Evolutionary conservation across 2,113 vertebrate genomes (phyloP), one percentile per base, ranked within the genome.

Genomic region (Xenopus borealis): DNA sequence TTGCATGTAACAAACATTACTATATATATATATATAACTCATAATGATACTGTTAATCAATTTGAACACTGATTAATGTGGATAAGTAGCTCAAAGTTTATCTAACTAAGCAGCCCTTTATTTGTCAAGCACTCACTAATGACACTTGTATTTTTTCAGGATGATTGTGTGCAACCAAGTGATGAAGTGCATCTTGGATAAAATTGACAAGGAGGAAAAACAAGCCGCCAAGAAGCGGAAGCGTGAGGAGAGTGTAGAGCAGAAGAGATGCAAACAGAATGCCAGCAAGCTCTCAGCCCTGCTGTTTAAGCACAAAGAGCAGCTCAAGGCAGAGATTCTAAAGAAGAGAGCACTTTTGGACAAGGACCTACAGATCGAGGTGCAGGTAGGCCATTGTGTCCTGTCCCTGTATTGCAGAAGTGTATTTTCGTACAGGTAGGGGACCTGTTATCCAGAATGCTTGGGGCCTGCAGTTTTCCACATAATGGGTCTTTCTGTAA

Each of bases 151-250:
- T 27, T 55, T 17, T 13, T 62, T 69, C 84, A 98, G 97, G 85
- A 96, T 98, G 95, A 97, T 98, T 64, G 97, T 98, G 69, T 99
- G 97, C 90, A 98, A 98, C 90, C 97, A 99, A 89, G 96, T 98
- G 86, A 96, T 99, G 95, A 99, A 98, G 87, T 98, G 93, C 79
- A 94, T 98, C 83, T 91, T 99, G 74, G 97, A 99, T 90, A 98
- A 98, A 88, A 98, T 99, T 62, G 97, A 98, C 88, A 98, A 98
- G 88, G 97, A 98, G 62, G 97, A 99, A 86, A 96, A 94, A 79
- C 96, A 98, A 88, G 97, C 95, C 23, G 96, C 96, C 19, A 98
- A 98, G 85, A 98, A 97, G 83, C 85, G 95, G 40, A 98, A 97
- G 78, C 93, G 96, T 7, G 97, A 98, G 80, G 97, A 98, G 87